phyloP scores from a whole-genome alignment of 2,888 invertebrate genomes.

The Nasonia oneida region DNA sequence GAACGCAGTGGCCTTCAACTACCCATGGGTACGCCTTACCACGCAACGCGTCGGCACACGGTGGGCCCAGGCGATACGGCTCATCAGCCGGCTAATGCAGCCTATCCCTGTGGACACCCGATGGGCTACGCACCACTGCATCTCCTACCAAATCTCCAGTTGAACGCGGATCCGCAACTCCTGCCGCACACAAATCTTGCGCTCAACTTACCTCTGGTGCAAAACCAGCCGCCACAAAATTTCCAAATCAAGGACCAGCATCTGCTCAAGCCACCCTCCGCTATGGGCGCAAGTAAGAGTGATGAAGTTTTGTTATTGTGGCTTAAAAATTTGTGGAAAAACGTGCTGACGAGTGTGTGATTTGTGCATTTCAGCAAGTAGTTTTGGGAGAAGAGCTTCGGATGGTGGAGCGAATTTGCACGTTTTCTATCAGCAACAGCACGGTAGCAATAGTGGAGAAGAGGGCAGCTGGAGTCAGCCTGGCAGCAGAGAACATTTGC shows the following conservation, averaged over 20 bases:
- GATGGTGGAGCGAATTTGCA: constrained; percentile 97
- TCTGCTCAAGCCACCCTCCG: constrained; percentile 94
- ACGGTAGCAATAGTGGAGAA: constrained; percentile 74
- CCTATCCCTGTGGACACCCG: constrained; percentile 74
- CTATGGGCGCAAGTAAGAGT: constrained; percentile 88
- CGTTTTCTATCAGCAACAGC: constrained; percentile 81
- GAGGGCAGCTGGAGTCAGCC: constrained; percentile 82
- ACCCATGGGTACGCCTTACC: constrained; percentile 78
- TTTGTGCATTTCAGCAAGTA: constrained; percentile 81
- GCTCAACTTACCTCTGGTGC: constrained; percentile 90
- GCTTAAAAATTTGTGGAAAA: not conserved
- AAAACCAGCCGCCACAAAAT: constrained; percentile 91
- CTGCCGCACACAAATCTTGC: constrained; percentile 92
- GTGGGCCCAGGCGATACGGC: constrained; percentile 95
- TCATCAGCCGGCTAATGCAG: constrained; percentile 83
- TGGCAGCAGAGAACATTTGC: constrained; percentile 81
- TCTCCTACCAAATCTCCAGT: constrained; percentile 73
- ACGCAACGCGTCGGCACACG: constrained; percentile 91
- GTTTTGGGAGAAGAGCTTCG: constrained; percentile 94
- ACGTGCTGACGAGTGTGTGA: not conserved
- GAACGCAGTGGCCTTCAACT: constrained; percentile 75
- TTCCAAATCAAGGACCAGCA: constrained; percentile 96
- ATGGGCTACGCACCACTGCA: constrained; percentile 69
- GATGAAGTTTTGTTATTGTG: not conserved
- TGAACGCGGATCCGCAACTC: constrained; percentile 80